These are phyloP conservation scores for Moxostoma hubbsi DNA, from an alignment of 2,797 vertebrate genomes.

Conservation along the genomic window DNA sequence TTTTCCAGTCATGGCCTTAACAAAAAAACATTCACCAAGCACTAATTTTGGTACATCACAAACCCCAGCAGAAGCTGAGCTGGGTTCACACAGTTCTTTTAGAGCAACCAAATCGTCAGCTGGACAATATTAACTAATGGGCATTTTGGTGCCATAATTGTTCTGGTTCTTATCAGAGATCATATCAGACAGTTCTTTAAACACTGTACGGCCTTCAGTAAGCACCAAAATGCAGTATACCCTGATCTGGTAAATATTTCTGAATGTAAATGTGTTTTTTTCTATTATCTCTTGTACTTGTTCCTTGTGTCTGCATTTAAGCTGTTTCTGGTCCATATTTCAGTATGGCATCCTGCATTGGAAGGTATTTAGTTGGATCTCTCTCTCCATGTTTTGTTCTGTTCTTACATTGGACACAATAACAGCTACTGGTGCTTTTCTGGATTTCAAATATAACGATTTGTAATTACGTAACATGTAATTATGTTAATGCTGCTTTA, in stretches of 20 bases:
- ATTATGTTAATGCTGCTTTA: conserved; percentile 51
- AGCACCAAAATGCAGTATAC: conserved; percentile 29
- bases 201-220: conserved; percentile 4
- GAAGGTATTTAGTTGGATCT: neutral
- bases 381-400: neutral
- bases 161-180: too few species aligned
- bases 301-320: neutral
- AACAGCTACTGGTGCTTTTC: conserved; percentile 25
- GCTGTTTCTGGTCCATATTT: neutral
- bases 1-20: conserved; percentile 6
- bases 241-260: conserved; percentile 2
- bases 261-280: neutral
- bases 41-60: neutral
- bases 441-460: conserved; percentile 28
- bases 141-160: too few species aligned
- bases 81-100: too few species aligned
- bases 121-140: too few species aligned
- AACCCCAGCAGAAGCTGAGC: neutral
- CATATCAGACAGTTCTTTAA: neutral
- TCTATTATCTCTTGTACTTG: neutral
- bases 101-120: too few species aligned
- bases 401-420: conserved; percentile 2
- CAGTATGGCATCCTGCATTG: neutral
- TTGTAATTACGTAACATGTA: conserved; percentile 37
- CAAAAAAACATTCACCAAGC: neutral